Percentiles rank a stretch among this genome's conserved stretches.
Conservation (phyloP, 2,113 vertebrate genomes). For the Epinephelus fuscoguttatus region DNA sequence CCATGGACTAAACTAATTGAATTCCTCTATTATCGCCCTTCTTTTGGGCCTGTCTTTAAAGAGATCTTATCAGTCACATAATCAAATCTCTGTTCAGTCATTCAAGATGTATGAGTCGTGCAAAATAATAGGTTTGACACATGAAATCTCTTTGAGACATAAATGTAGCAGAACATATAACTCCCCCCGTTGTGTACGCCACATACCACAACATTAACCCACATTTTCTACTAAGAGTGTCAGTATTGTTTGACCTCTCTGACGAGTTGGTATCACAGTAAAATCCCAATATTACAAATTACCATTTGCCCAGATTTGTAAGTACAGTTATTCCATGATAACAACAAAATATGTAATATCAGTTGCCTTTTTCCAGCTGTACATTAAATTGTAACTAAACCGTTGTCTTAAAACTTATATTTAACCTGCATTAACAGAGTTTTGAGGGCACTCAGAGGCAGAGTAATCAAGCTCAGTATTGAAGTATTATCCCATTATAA, state of each 20-base stretch:
- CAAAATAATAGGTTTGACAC: neutral
- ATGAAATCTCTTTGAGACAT: neutral
- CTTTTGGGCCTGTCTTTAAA: constrained; percentile 1
- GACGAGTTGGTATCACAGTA: neutral
- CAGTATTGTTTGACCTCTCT: neutral
- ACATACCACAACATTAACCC: neutral
- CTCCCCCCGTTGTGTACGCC: neutral
- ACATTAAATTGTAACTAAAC: neutral
- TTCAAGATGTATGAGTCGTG: neutral
- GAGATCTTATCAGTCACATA: neutral
- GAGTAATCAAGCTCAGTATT: neutral
- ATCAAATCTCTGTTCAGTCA: neutral
- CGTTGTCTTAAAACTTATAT: neutral
- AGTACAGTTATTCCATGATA: neutral
- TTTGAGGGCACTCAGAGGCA: neutral
- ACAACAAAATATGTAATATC: neutral
- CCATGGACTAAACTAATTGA: constrained; percentile 24
- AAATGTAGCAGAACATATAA: neutral
- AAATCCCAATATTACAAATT: neutral
- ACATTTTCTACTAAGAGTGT: neutral
- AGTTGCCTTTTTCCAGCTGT: neutral
- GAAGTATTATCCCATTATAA: neutral
- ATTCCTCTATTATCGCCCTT: neutral
- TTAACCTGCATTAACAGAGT: neutral
- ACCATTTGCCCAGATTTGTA: no score